Evolutionary conservation across 2,113 vertebrate genomes (phyloP).

Genomic region (Brachypteracias leptosomus): DNA sequence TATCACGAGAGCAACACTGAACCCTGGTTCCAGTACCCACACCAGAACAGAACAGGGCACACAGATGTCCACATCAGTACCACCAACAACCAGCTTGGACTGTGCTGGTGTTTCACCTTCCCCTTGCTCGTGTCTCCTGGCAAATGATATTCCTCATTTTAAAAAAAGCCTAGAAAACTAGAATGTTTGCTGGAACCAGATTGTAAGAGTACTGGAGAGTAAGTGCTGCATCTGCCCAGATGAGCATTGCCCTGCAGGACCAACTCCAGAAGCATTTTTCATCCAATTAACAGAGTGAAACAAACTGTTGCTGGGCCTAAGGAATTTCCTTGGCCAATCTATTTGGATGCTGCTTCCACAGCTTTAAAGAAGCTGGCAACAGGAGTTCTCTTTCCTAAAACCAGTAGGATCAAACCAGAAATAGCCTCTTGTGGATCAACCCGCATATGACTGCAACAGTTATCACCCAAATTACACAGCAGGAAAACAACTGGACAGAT

Average conservation of each 20-base stretch:
- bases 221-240: not conserved
- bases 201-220: not conserved
- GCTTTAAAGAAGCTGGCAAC: not conserved
- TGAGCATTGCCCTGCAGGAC: not conserved
- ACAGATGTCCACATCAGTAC: not conserved
- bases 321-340: not conserved
- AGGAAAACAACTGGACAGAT: not conserved
- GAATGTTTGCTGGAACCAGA: not conserved
- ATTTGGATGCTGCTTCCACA: rapidly evolving
- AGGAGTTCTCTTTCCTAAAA: not conserved
- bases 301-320: not conserved
- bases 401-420: not conserved
- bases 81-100: not conserved
- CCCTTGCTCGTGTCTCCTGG: not conserved
- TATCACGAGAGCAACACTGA: rapidly evolving
- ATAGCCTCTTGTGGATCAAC: not conserved
- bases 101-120: not conserved
- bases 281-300: not conserved
- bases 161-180: not conserved
- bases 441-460: not conserved
- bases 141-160: not conserved
- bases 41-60: not conserved
- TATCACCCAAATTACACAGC: not conserved
- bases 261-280: conserved; percentile 8
- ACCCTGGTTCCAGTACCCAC: not conserved